Evolutionary conservation across 2,888 invertebrate species (phyloP).

Genomic region (Oasisia sp.): DNA sequence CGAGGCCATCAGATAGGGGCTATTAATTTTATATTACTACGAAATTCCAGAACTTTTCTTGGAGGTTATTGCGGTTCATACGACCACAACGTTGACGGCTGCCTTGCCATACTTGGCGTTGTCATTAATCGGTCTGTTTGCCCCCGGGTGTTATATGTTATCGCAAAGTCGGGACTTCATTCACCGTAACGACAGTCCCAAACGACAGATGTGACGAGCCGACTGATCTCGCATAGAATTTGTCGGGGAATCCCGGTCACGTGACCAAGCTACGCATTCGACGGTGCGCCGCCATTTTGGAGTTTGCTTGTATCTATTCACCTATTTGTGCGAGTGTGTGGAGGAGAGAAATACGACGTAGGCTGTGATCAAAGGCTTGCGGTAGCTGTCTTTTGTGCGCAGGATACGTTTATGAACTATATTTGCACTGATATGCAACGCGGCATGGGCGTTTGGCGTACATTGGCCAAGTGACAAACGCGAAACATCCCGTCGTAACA

Average conservation of each 20-base stretch:
- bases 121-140: neutral
- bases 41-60: neutral
- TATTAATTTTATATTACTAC: neutral
- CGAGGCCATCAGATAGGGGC: no score
- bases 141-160: neutral
- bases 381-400: neutral
- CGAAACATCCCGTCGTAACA: neutral
- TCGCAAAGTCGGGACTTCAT: neutral
- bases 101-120: neutral
- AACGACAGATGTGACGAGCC: neutral
- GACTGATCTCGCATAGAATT: neutral
- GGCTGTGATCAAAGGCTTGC: neutral
- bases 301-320: slow-evolving; percentile 12
- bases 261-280: slow-evolving; percentile 9
- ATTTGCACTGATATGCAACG: neutral
- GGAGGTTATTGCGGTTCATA: neutral
- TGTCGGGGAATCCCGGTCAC: slow-evolving; percentile 14
- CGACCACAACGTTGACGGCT: neutral
- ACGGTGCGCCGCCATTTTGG: slow-evolving; percentile 13
- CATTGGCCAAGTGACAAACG: neutral
- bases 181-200: neutral
- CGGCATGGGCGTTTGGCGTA: neutral
- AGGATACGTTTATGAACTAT: neutral
- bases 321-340: neutral
- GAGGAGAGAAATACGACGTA: neutral